These are phyloP conservation scores for Cheilosia soror DNA, from an alignment of 2,888 invertebrate species.

Conservation along the genomic window DNA sequence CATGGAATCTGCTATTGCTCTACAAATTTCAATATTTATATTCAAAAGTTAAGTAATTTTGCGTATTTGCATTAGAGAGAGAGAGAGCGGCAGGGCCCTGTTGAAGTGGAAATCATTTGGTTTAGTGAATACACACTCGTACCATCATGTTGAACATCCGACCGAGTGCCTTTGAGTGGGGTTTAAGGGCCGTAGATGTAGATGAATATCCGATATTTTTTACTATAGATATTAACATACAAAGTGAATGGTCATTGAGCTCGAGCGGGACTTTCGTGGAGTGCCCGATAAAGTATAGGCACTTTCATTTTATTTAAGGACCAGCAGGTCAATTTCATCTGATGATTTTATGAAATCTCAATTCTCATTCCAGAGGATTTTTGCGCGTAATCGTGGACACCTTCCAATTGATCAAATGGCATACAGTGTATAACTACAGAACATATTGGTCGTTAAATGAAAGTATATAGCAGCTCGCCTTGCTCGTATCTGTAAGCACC, in stretches of 20 bases:
- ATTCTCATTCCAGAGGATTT: neutral
- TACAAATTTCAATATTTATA: slow-evolving; percentile 17
- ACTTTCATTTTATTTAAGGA: too few species aligned
- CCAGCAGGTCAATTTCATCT: neutral
- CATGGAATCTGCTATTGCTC: slow-evolving; percentile 1
- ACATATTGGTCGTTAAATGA: slow-evolving; percentile 43
- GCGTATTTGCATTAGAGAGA: slow-evolving; percentile 18
- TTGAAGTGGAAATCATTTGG: neutral
- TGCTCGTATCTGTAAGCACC: slow-evolving; percentile 51
- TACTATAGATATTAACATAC: too few species aligned
- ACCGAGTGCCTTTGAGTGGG: too few species aligned
- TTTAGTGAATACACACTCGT: slow-evolving; percentile 6
- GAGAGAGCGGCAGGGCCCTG: neutral
- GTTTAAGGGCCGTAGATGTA: too few species aligned
- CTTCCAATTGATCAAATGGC: neutral
- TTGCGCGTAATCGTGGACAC: too few species aligned
- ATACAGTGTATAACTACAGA: neutral
- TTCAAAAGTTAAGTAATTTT: slow-evolving; percentile 30
- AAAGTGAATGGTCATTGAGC: neutral
- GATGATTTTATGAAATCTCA: neutral
- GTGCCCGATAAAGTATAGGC: neutral
- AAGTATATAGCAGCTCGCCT: slow-evolving; percentile 22
- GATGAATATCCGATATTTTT: too few species aligned
- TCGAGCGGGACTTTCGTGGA: neutral
- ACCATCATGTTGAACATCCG: neutral